These are phyloP conservation scores for Myoxocephalus aenaeus DNA, from an alignment of 2,797 vertebrate species.

Conservation along the genomic window DNA sequence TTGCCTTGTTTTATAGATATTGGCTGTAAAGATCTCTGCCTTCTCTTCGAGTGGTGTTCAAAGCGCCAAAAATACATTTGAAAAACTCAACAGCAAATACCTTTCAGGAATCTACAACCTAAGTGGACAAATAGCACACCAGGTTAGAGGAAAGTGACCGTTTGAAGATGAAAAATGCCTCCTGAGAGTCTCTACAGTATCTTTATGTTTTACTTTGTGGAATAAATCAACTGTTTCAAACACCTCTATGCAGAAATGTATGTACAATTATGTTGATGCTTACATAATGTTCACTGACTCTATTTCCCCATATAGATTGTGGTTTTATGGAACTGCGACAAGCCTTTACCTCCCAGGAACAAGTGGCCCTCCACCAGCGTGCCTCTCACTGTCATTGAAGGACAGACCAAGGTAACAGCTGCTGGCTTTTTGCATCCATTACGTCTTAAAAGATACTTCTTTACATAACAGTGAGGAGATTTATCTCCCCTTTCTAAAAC, in stretches of 20 bases:
- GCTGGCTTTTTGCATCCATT: constrained; percentile 43
- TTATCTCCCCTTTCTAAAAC: constrained; percentile 25
- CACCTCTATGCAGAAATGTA: background rate
- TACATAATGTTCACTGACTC: background rate
- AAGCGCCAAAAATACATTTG: too few relatives aligned
- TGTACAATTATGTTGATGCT: background rate
- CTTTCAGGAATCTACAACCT: too few relatives aligned
- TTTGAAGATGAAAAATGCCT: background rate
- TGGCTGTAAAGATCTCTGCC: too few relatives aligned
- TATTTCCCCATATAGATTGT: constrained; percentile 74
- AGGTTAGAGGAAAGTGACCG: background rate
- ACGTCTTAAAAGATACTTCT: constrained; percentile 28
- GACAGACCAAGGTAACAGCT: constrained; percentile 83
- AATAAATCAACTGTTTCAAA: background rate
- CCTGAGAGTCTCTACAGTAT: background rate
- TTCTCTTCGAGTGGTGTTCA: too few relatives aligned
- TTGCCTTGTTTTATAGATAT: too few relatives aligned
- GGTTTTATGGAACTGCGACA: constrained; percentile 87
- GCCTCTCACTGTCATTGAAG: constrained; percentile 85
- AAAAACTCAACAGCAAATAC: too few relatives aligned
- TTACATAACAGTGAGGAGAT: constrained; percentile 11
- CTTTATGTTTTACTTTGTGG: background rate
- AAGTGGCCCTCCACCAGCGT: constrained; percentile 88
- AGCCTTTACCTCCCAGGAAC: constrained; percentile 83
- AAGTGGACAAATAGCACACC: too few relatives aligned